A percentile compares a stretch with the other conserved stretches of the same genome.
These are phyloP conservation scores for Pteropus alecto DNA, from an alignment of 2,113 vertebrate species.

Conservation along the genomic window DNA sequence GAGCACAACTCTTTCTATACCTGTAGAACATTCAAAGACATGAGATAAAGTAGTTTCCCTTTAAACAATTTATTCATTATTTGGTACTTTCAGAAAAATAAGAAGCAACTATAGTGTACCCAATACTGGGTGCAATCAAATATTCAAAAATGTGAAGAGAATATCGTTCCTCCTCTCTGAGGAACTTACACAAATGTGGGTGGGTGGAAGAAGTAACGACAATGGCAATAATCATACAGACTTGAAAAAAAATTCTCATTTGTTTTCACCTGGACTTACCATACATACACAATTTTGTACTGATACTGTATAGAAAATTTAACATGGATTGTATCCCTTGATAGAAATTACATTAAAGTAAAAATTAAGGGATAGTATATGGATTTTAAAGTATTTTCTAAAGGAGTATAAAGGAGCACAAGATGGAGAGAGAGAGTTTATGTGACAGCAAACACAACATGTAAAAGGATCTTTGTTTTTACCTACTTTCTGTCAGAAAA, in stretches of 20 bases:
- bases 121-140: background rate
- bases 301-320: background rate
- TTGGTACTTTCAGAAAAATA: background rate
- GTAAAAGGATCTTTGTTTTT: background rate
- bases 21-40: background rate
- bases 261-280: background rate
- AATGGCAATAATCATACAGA: background rate
- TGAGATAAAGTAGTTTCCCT: background rate
- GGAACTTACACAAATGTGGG: background rate
- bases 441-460: background rate
- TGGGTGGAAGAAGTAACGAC: background rate
- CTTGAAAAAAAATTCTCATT: background rate
- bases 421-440: background rate
- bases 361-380: background rate
- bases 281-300: background rate
- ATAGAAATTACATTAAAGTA: background rate
- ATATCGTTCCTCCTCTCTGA: background rate
- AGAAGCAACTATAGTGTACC: background rate
- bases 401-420: background rate
- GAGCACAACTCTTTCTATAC: background rate
- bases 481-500: background rate
- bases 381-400: constrained; percentile 11
- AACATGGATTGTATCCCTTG: background rate
- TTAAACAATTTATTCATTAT: background rate
- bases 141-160: background rate